phyloP scores from a whole-genome alignment of 2,888 invertebrate genomes.

The Monopis laevigella region DNA sequence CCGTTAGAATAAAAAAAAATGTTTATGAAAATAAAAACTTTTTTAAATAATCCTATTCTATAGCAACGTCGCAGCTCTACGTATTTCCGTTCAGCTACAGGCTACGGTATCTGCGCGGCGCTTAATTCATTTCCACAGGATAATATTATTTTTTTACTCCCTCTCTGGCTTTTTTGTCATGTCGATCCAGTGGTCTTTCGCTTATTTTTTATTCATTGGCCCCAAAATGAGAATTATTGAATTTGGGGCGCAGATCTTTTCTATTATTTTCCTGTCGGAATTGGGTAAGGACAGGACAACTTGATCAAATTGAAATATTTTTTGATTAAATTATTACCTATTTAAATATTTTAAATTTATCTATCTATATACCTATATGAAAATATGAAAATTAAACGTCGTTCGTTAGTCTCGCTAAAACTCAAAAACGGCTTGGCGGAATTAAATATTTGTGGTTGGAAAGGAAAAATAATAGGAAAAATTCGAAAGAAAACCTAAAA shows the following conservation, averaged over 20 bases:
- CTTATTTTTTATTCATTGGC: conserved; percentile 63
- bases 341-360: not conserved
- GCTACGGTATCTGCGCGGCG: conserved; percentile 52
- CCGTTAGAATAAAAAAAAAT: too few relatives aligned
- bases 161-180: conserved; percentile 44
- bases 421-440: too few relatives aligned
- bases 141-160: conserved; percentile 68
- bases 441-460: too few relatives aligned
- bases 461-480: too few relatives aligned
- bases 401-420: too few relatives aligned
- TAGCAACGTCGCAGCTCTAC: conserved; percentile 1
- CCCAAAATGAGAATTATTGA: conserved; percentile 33
- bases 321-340: not conserved
- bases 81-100: conserved; percentile 26
- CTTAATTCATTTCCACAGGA: conserved; percentile 67
- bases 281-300: conserved; percentile 50
- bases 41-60: conserved; percentile 10
- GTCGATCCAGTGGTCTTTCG: conserved; percentile 34
- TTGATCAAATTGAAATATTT: conserved; percentile 32
- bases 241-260: conserved; percentile 43
- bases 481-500: too few relatives aligned
- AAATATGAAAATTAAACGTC: too few relatives aligned
- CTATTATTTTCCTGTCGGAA: conserved; percentile 39
- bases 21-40: too few relatives aligned
- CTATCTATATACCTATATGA: not conserved